Conservation (phyloP, 2,797 vertebrate genomes). For the Microtus agrestis region DNA sequence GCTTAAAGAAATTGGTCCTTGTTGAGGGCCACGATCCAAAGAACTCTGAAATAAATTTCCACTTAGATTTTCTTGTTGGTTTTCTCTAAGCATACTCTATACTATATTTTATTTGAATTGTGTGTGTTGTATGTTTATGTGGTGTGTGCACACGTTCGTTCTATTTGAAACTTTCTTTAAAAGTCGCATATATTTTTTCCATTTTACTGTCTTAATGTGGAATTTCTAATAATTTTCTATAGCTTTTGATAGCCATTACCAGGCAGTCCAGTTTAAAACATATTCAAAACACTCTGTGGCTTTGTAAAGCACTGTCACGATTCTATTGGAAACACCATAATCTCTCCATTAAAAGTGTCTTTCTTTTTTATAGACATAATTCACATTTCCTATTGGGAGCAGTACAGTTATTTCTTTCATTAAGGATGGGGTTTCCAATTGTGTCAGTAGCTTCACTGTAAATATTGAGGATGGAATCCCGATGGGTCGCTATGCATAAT, state of each 20-base stretch:
- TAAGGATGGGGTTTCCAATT: not conserved
- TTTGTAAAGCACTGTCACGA: not conserved
- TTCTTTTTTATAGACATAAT: constrained; percentile 6
- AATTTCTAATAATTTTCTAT: constrained; percentile 11
- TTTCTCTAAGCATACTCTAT: not conserved
- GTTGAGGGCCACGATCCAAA: constrained; percentile 11
- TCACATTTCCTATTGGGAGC: not conserved
- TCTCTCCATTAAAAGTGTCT: not conserved
- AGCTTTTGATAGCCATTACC: not conserved
- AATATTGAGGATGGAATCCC: not conserved
- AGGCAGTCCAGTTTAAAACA: not conserved
- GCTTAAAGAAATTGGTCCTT: constrained; percentile 23
- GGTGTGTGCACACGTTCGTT: not conserved
- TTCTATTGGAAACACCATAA: not conserved
- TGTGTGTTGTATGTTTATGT: not conserved
- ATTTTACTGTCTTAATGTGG: not conserved
- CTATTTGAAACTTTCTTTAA: not conserved
- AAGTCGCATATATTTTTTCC: not conserved
- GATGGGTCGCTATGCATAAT: not conserved
- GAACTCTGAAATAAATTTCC: constrained; percentile 8
- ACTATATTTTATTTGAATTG: constrained; percentile 7
- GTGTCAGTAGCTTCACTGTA: not conserved
- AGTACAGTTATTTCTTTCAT: not conserved
- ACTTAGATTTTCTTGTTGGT: constrained; percentile 13
- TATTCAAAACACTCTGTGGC: not conserved